Evolutionary conservation across 2,797 vertebrate genomes (phyloP), one percentile per base, ranked within the genome.

Genomic region (Furcifer pardalis): DNA sequence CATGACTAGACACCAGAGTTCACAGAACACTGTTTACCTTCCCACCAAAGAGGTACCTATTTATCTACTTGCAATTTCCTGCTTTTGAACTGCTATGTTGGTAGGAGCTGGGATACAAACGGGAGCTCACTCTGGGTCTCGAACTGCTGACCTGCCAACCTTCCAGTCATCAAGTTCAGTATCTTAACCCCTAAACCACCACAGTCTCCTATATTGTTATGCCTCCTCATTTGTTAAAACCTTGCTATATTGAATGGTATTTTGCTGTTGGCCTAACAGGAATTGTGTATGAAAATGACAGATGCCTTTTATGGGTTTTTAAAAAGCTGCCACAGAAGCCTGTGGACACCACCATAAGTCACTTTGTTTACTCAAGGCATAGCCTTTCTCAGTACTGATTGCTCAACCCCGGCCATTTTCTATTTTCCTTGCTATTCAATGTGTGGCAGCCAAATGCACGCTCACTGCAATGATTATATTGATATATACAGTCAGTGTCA

Each of bases 401-500:
- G 25, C 1, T 1, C 25, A 71, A 37, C 77, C 82, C 86, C 76
- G 83, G 83, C 15, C 27, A n/a, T 94, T 90, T 92, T 63, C 32
- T 44, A n/a, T n/a, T 90, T 88, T 32, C n/a, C 32, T 89, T 74
- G 3, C 19, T 46, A 56, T 19, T 83, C 2, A 8, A 21, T 76
- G 62, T 42, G 80, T 88, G 79, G 80, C 9, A 84, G 83, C 90
- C 52, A 81, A 85, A 60, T 75, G 17, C 21, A 89, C 86, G 25
- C 37, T 81, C 59, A 19, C 4, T 30, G 49, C 21, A 27, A 87
- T 65, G 69, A 81, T 78, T 81, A 17, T 90, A 66, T 85, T 87
- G 91, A 83, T 89, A 83, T 21, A 23, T 73, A 35, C 25, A 86
- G 87, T 86, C 72, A 42, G 8, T 77, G 89, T 90, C 89, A 88